Evolutionary conservation across 2,797 vertebrate genomes (phyloP).

Genomic region (Acanthiza pusilla): DNA sequence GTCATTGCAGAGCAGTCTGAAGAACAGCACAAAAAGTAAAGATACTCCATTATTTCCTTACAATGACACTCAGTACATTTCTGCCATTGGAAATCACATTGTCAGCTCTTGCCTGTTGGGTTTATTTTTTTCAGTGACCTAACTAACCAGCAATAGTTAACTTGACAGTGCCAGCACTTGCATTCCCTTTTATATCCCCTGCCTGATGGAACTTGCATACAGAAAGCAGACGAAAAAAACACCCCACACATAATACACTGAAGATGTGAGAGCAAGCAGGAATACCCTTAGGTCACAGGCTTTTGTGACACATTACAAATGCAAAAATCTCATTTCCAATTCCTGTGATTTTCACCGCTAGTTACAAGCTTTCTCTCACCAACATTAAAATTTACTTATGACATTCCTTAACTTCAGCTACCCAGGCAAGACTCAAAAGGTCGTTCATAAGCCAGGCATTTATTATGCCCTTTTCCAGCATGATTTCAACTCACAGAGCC

Average conservation of each 20-base stretch:
- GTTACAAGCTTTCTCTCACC: not conserved
- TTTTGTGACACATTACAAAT: not conserved
- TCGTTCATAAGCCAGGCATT: not conserved
- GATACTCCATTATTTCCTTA: not conserved
- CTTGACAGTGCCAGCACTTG: not conserved
- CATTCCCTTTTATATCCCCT: not conserved
- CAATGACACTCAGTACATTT: not conserved
- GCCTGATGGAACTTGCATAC: rapidly evolving
- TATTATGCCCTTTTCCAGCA: not conserved
- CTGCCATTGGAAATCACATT: not conserved
- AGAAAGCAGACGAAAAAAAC: not conserved
- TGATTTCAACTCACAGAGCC: not conserved
- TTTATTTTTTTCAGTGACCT: not conserved
- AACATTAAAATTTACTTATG: not conserved
- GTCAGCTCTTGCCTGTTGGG: not conserved
- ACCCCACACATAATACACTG: not conserved
- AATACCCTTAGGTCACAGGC: not conserved
- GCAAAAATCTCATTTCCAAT: not conserved
- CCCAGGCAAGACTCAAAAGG: not conserved
- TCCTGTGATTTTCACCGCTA: not conserved
- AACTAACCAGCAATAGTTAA: not conserved
- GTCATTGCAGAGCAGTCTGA: constrained; percentile 86
- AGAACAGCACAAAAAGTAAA: not conserved
- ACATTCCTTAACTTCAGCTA: not conserved
- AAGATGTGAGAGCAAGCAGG: not conserved